Evolutionary conservation across 2,113 vertebrate species (phyloP).

Genomic region (Tragelaphus imberbis): DNA sequence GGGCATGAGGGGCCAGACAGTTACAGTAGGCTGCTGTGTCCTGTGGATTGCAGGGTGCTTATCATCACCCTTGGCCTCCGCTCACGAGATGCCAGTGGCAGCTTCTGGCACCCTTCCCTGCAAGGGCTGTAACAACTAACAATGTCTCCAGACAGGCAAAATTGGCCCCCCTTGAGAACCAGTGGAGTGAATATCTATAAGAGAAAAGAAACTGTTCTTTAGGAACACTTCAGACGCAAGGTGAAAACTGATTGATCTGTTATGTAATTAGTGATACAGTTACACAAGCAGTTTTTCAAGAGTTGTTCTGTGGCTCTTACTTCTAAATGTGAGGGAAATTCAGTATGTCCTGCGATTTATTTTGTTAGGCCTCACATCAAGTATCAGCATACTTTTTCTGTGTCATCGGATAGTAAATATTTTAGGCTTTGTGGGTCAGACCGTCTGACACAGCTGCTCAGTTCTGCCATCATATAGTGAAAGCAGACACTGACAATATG

Average conservation of each 20-base stretch:
- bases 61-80: not conserved
- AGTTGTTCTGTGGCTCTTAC: not conserved
- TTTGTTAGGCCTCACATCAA: not conserved
- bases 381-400: not conserved
- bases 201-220: not conserved
- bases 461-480: not conserved
- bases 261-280: not conserved
- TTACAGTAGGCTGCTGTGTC: not conserved
- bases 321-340: not conserved
- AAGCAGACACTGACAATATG: not conserved
- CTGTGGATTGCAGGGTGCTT: not conserved
- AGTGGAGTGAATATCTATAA: not conserved
- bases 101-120: too few species aligned
- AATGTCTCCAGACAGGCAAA: not conserved
- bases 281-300: not conserved
- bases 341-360: not conserved
- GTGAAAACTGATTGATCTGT: not conserved
- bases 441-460: not conserved
- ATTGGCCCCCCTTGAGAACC: not conserved
- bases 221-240: not conserved
- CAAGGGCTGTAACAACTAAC: not conserved
- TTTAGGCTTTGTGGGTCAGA: not conserved
- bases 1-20: not conserved
- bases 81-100: not conserved
- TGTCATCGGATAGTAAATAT: not conserved